Conservation (phyloP, 2,888 invertebrate species). For the Habroteleia sp. region DNA sequence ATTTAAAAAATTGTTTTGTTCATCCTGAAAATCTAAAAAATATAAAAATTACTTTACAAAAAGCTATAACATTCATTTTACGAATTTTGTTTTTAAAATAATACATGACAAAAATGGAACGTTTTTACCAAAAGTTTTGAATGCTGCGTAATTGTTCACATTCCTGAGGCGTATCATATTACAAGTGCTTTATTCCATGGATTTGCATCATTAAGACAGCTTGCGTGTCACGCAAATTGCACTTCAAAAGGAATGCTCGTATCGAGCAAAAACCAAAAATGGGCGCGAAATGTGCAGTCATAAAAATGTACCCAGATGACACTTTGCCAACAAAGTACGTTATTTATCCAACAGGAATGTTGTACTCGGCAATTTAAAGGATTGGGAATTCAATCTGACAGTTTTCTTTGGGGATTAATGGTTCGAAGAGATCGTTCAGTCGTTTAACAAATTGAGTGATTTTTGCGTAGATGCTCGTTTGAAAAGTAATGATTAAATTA, state of each 20-base stretch:
- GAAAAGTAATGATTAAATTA: too few species aligned
- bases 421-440: conserved; percentile 1
- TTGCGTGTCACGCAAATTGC: conserved; percentile 46
- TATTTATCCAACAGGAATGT: conserved; percentile 16
- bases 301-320: conserved; percentile 25
- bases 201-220: conserved; percentile 50
- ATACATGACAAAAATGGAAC: too few species aligned
- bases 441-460: conserved; percentile 11
- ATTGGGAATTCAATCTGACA: conserved; percentile 25
- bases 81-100: too few species aligned
- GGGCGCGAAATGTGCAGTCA: neutral
- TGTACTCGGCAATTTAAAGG: conserved; percentile 22
- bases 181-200: conserved; percentile 35
- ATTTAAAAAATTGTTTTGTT: too few species aligned
- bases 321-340: conserved; percentile 18
- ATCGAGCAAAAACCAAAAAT: conserved; percentile 28
- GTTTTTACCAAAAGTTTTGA: too few species aligned
- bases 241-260: conserved; percentile 34
- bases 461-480: neutral
- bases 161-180: conserved; percentile 40
- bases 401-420: conserved; percentile 36
- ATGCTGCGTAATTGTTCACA: conserved; percentile 30
- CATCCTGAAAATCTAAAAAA: too few species aligned
- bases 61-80: too few species aligned
- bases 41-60: too few species aligned